A percentile compares a stretch with the other conserved stretches of the same genome.
Evolutionary conservation across 64 coral and sea anemone species (phyloP).

Genomic region (Montipora sp.): DNA sequence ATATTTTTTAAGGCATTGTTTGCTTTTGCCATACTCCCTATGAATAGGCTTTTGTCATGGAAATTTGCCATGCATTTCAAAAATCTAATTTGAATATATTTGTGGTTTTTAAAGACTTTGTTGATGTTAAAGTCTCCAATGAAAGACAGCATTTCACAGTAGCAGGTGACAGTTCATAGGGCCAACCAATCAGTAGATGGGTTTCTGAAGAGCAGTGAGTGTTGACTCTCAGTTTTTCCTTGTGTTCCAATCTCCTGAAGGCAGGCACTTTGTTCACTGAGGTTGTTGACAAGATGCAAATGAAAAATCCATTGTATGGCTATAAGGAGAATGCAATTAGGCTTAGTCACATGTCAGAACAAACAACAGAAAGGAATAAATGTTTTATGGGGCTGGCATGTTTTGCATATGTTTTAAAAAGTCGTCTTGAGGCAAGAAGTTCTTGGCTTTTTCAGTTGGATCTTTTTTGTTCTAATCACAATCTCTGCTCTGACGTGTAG

Average conservation of each 20-base stretch:
- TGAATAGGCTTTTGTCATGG: slow-evolving; percentile 59
- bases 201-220: slow-evolving; percentile 27
- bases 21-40: slow-evolving; percentile 18
- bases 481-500: slow-evolving; percentile 11
- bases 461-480: not conserved
- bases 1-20: slow-evolving; percentile 67
- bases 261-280: slow-evolving; percentile 58
- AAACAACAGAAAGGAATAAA: slow-evolving; percentile 76
- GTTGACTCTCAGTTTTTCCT: slow-evolving; percentile 43
- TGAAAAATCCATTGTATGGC: slow-evolving; percentile 66
- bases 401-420: slow-evolving; percentile 83
- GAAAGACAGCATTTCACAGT: slow-evolving; percentile 8
- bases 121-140: slow-evolving; percentile 55
- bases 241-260: slow-evolving; percentile 53
- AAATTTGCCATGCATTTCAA: slow-evolving; percentile 59
- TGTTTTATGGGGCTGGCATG: slow-evolving; percentile 81
- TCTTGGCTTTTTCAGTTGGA: slow-evolving; percentile 49
- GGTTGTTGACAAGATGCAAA: slow-evolving; percentile 77
- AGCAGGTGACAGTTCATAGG: slow-evolving; percentile 63
- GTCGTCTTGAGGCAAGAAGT: slow-evolving; percentile 51
- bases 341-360: slow-evolving; percentile 74
- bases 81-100: slow-evolving; percentile 65
- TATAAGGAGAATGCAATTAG: slow-evolving; percentile 78
- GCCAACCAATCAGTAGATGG: slow-evolving; percentile 44
- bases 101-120: slow-evolving; percentile 36